Base-by-base conservation (phyloP, 2,113 vertebrate species). In the Megatriorchis doriae region DNA sequence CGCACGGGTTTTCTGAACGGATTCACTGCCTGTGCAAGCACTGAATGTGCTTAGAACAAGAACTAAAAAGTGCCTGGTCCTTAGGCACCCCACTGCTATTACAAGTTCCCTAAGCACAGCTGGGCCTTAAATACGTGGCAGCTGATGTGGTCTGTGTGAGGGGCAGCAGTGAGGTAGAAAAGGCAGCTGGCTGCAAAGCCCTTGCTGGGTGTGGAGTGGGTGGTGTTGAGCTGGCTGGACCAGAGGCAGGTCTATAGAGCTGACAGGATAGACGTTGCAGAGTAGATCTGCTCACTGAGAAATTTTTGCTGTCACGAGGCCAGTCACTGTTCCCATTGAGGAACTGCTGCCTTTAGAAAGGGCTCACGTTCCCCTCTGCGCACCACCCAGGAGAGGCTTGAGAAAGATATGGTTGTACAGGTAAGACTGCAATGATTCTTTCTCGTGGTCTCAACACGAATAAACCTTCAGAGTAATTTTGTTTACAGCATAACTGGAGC, bases 131-230 rank as follows among this genome's bases (percentile, higher is more conserved):
- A 47, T 15, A 32, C 5, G 9, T 3, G 26, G 32, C 8, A 56
- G 29, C 63, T 55, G 4, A 29, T 9, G 11, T 20, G 10, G 8
- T 59, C 55, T 68, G 32, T 53, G 53, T 32, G 17, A 65, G 25
- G 3, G 4, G 6, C n/a, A n/a, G n/a, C 32, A 73, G 32, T 13
- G 22, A 65, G 45, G 11, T 27, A 5, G 20, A 56, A 90, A 75
- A 72, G 15, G 25, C 38, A 77, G 14, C 21, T 59, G 52, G 3
- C 5, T 38, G 11, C 10, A 22, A 13, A 55, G 3, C 19, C 19
- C 0, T 15, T 38, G 36, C 38, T 68, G 13, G 7, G 6, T 29
- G 7, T 13, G n/a, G 18, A 47, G 59, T 5, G 47, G 1, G 2
- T 8, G 15, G 3, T 65, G 22, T 38, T 42, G 40, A 79, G 22